These are phyloP conservation scores for Epicampocera succincta DNA, from an alignment of 2,888 invertebrate genomes.

Conservation along the genomic window DNA sequence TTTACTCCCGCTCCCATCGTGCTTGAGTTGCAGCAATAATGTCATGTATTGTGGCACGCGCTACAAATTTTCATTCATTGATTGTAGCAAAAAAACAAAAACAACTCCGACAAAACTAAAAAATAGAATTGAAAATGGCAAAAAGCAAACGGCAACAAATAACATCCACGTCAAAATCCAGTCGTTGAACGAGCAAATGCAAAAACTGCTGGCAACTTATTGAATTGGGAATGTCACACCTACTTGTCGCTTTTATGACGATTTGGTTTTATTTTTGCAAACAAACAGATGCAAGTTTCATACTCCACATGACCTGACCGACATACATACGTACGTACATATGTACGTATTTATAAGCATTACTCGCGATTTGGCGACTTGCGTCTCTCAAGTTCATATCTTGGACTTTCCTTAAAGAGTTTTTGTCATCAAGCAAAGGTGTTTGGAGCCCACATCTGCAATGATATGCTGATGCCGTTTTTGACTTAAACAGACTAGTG, in stretches of 20 bases:
- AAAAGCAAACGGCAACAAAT: constrained; percentile 31
- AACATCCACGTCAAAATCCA: constrained; percentile 5
- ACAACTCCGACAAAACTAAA: neutral
- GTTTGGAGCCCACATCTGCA: no score
- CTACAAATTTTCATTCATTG: constrained; percentile 67
- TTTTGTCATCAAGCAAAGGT: no score
- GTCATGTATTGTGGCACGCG: constrained; percentile 67
- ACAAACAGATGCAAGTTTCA: no score
- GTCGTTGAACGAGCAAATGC: neutral
- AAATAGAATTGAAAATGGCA: constrained; percentile 29
- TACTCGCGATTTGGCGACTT: no score
- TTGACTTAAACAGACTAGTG: no score
- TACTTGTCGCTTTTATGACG: constrained; percentile 9
- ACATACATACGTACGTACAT: no score
- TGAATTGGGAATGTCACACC: constrained; percentile 40
- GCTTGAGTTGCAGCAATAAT: constrained; percentile 49
- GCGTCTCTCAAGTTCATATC: no score
- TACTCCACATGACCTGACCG: no score
- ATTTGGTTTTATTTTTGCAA: no score
- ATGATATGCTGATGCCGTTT: no score
- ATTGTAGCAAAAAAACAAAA: constrained; percentile 14
- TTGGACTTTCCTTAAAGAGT: no score
- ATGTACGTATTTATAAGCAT: no score
- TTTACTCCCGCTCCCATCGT: constrained; percentile 29
- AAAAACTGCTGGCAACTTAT: constrained; percentile 28